Conservation (phyloP, 2,797 vertebrate genomes). For the Sebastolobus alascanus region DNA sequence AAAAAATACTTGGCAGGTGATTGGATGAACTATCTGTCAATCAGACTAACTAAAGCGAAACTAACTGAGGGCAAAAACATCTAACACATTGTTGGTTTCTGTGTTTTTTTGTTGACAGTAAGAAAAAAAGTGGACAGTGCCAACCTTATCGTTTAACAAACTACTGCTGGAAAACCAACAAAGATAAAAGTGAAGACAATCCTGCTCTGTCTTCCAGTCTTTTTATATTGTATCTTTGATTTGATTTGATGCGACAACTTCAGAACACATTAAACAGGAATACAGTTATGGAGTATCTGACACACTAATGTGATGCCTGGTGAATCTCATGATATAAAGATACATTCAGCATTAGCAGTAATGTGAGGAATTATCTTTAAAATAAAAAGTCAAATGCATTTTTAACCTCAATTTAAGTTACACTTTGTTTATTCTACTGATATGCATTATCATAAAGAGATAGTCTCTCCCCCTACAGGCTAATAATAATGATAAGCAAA, state of each 20-base stretch:
- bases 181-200: background rate
- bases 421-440: background rate
- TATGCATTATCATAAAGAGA: background rate
- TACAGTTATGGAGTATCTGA: background rate
- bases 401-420: background rate
- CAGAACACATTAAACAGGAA: slow-evolving; percentile 27
- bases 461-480: no score
- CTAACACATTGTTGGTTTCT: background rate
- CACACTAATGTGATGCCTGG: background rate
- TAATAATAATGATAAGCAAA: background rate
- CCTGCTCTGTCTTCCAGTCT: background rate
- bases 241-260: slow-evolving; percentile 34
- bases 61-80: no score
- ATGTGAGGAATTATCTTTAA: background rate
- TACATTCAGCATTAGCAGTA: background rate
- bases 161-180: background rate
- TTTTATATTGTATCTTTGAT: background rate
- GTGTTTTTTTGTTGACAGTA: background rate
- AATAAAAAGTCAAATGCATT: background rate
- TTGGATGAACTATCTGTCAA: no score
- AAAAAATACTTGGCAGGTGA: no score
- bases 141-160: background rate
- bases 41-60: no score
- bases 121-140: background rate
- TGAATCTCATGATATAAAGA: background rate